phyloP scores from a whole-genome alignment of 1,140 invertebrate species.

The Zaprionus kolodkinae region DNA sequence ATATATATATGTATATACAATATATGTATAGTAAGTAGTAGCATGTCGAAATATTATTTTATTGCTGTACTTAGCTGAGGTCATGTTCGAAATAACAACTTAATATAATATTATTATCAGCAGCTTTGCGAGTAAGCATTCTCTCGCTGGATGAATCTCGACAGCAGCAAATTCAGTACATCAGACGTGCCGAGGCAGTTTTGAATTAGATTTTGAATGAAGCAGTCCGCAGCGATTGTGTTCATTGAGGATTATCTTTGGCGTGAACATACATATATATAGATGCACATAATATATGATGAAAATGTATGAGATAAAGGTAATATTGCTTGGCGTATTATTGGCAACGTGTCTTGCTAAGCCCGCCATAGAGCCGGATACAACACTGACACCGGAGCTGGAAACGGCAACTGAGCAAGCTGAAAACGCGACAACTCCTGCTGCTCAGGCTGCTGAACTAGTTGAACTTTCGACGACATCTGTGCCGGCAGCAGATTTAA shows the following conservation, averaged over 20 bases:
- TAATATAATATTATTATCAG: background rate
- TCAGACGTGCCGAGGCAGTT: slow-evolving; percentile 43
- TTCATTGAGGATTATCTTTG: slow-evolving; percentile 1
- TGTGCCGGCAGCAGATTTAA: background rate
- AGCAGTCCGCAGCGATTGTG: slow-evolving; percentile 19
- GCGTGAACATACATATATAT: background rate
- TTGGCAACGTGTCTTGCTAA: slow-evolving; percentile 28
- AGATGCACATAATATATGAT: background rate
- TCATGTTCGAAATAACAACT: background rate
- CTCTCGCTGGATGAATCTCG: background rate
- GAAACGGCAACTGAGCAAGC: background rate
- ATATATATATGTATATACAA: too few species aligned
- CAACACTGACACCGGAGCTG: background rate
- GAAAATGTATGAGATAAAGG: slow-evolving; percentile 46
- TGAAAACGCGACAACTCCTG: background rate
- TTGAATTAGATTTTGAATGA: slow-evolving; percentile 43
- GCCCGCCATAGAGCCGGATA: slow-evolving; percentile 10
- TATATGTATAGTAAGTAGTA: background rate
- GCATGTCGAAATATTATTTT: slow-evolving; percentile 1
- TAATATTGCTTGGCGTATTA: slow-evolving; percentile 21
- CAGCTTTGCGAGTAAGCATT: background rate
- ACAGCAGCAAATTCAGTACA: slow-evolving; percentile 16
- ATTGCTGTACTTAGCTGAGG: background rate
- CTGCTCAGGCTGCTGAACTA: too few species aligned
- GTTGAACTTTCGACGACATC: background rate